Conservation (phyloP, 2,888 invertebrate species). For the Cheilosia pagana region DNA sequence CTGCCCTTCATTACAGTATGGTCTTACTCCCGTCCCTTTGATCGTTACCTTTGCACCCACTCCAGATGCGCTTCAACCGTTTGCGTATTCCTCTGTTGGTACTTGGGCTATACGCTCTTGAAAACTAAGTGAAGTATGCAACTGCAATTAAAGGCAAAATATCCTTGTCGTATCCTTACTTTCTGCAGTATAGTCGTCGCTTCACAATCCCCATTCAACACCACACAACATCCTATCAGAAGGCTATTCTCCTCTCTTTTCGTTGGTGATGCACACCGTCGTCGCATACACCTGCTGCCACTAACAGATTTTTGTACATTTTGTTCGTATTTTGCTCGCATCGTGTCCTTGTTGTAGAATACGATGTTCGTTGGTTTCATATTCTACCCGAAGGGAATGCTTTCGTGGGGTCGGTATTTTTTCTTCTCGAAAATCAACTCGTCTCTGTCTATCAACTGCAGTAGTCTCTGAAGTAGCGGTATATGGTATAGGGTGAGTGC, state of each 20-base stretch:
- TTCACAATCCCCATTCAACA: slow-evolving; percentile 21
- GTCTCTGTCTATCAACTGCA: slow-evolving; percentile 62
- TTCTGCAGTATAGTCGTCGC: slow-evolving; percentile 51
- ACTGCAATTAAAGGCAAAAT: slow-evolving; percentile 70
- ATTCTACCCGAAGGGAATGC: neutral
- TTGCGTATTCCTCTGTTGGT: slow-evolving; percentile 43
- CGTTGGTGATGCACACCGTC: too few relatives aligned
- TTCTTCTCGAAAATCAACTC: slow-evolving; percentile 53
- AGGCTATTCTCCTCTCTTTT: neutral
- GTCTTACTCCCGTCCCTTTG: slow-evolving; percentile 12
- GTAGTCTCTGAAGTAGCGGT: slow-evolving; percentile 14
- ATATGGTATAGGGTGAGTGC: slow-evolving; percentile 6
- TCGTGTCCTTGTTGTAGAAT: slow-evolving; percentile 50
- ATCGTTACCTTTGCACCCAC: slow-evolving; percentile 23
- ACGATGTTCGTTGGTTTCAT: slow-evolving; percentile 19
- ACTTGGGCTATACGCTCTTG: slow-evolving; percentile 43
- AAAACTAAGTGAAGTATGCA: slow-evolving; percentile 66
- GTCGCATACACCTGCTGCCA: neutral
- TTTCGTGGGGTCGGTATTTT: neutral
- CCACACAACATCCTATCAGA: slow-evolving; percentile 13
- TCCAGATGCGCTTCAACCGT: neutral
- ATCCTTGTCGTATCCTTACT: slow-evolving; percentile 66
- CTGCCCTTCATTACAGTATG: neutral
- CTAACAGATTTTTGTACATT: slow-evolving; percentile 46
- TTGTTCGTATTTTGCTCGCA: slow-evolving; percentile 42